Evolutionary conservation across 1,140 invertebrate species (phyloP).

Genomic region (Drosophila ogumai): DNA sequence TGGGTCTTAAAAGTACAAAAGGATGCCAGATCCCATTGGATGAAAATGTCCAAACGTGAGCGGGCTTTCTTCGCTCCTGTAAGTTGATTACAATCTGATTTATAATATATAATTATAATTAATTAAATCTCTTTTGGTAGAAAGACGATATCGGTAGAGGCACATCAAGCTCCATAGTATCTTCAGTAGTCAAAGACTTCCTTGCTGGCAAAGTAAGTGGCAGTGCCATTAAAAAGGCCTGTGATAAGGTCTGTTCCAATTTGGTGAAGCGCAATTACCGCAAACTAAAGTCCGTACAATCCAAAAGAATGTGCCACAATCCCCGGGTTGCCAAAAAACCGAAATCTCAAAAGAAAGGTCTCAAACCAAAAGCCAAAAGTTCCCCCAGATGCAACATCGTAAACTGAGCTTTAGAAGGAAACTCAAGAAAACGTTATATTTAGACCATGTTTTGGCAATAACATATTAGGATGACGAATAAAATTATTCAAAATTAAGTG

Average conservation of each 20-base stretch:
- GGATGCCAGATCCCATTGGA: fast-evolving
- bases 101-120: not conserved
- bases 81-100: not conserved
- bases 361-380: not conserved
- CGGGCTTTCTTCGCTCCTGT: not conserved
- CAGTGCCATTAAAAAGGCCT: not conserved
- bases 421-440: too few relatives aligned
- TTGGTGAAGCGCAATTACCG: too few relatives aligned
- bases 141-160: not conserved
- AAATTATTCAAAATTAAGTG: not conserved
- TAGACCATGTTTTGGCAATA: not conserved
- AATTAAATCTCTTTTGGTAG: not conserved
- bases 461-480: not conserved
- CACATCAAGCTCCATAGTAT: not conserved
- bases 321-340: not conserved
- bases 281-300: not conserved
- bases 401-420: too few relatives aligned
- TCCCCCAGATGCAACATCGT: too few relatives aligned
- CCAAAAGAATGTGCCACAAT: not conserved
- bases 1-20: fast-evolving
- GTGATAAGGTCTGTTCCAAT: not conserved
- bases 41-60: not conserved
- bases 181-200: not conserved
- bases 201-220: not conserved
- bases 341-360: not conserved